Evolutionary conservation across 2,797 vertebrate genomes (phyloP), one percentile per base, ranked within the genome.

Genomic region (Alca torda): DNA sequence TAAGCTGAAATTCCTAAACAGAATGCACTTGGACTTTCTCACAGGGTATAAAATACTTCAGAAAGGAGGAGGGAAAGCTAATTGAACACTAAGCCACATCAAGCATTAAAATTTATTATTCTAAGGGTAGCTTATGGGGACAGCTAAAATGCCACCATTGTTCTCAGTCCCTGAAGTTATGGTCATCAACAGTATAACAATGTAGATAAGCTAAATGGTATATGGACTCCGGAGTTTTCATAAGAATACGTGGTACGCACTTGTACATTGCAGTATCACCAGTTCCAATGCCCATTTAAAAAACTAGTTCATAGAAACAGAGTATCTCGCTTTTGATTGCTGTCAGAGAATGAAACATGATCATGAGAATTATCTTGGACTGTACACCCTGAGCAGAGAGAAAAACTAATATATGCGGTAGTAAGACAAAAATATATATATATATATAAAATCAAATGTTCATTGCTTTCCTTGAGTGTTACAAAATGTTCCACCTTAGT

Each of bases 401-500:
- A 64, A 74, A 75, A 75, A 57, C 3, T 4, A 90, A 56, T 50
- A 10, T 2, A 63, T 16, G 3, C 16, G 6, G 17, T 6, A 73
- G 14, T 26, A 57, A 53, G 33, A 77, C 7, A 35, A 45, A 74
- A 63, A 60, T 9, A 37, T 9, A 37, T 37, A 13, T 31, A 19
- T 16, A 15, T 41, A 41, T 6, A 24, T 11, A 26, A 28, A 17
- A 64, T 3, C 0, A 1, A 69, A 54, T 2, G 3, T 60, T 64
- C 30, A 50, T 15, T 45, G n/a, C 57, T 90, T 88, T 69, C 54
- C 48, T 70, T 39, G 15, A 67, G 39, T 13, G 25, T 63, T 63
- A 79, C 6, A 3, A 89, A 80, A 89, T 15, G n/a, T 89, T 77
- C 53, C 60, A 16, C 28, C 17, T 57, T 9, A 16, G 39, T 50